A percentile compares a stretch with the other conserved stretches of the same genome.
These are phyloP conservation scores for Phallusia fumigata DNA, from an alignment of 23 tunicate genomes.

Conservation along the genomic window DNA sequence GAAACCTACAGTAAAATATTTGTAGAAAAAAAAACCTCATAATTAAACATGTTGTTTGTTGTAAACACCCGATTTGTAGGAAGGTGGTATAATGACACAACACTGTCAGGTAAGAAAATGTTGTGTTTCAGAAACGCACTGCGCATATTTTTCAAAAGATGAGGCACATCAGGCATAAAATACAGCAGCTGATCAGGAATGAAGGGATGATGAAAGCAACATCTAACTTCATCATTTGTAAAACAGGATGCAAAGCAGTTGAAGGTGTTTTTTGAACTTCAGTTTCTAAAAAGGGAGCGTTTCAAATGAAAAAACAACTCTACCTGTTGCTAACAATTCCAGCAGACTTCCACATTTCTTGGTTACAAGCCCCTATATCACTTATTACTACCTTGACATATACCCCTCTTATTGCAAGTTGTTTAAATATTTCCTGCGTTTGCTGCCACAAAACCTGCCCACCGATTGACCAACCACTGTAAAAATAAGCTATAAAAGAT, in stretches of 20 bases:
- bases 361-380: neutral
- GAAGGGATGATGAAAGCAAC: neutral
- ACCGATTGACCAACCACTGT: neutral
- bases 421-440: neutral
- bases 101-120: conserved; percentile 10
- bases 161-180: conserved; percentile 15
- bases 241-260: neutral
- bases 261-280: neutral
- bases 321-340: conserved; percentile 23
- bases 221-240: conserved; percentile 6
- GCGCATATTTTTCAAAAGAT: conserved; percentile 5
- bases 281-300: too few relatives aligned
- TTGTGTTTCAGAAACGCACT: conserved; percentile 8
- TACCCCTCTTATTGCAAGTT: neutral
- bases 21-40: too few relatives aligned
- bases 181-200: neutral
- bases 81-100: neutral
- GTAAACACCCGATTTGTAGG: too few relatives aligned
- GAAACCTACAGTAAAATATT: too few relatives aligned
- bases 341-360: conserved; percentile 27
- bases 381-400: neutral
- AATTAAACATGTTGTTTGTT: too few relatives aligned
- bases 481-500: neutral
- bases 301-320: neutral
- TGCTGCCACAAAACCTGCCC: neutral